These are phyloP conservation scores for Agrypnus murinus DNA, from an alignment of 2,888 invertebrate genomes.

Conservation along the genomic window DNA sequence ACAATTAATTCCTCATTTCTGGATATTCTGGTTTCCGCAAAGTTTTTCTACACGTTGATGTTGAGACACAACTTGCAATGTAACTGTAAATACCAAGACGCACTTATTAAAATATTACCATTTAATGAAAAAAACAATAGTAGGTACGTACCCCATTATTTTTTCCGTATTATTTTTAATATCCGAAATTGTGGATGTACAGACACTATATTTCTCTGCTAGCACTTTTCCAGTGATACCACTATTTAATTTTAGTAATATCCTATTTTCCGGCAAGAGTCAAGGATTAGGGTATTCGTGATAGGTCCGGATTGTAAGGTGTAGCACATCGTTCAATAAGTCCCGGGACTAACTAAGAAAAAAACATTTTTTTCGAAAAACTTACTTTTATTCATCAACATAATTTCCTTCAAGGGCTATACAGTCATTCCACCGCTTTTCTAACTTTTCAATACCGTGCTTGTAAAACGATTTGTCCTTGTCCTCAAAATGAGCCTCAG, in stretches of 20 bases:
- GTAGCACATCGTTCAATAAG: no score
- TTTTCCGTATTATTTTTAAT: conserved; percentile 38
- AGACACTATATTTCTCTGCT: conserved; percentile 31
- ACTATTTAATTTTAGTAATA: conserved; percentile 31
- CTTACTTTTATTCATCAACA: no score
- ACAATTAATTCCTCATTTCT: conserved; percentile 40
- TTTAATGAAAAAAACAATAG: not conserved
- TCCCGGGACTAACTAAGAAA: no score
- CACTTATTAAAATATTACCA: conserved; percentile 19
- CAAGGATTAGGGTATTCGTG: no score
- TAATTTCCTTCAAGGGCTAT: no score
- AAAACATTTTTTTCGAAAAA: no score
- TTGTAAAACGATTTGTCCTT: no score
- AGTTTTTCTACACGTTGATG: conserved; percentile 25
- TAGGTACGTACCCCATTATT: conserved; percentile 34
- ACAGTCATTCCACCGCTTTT: no score
- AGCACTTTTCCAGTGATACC: conserved; percentile 34
- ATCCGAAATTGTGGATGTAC: conserved; percentile 43
- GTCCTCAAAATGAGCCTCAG: no score
- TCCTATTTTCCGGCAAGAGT: not conserved
- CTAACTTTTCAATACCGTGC: no score
- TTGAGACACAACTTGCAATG: conserved; percentile 14
- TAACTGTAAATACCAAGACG: conserved; percentile 25
- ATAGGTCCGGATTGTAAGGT: no score
- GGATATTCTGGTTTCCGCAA: conserved; percentile 39